A percentile compares a stretch with the other conserved stretches of the same genome.
These are phyloP conservation scores for Hirtodrosophila confusa DNA, from an alignment of 2,888 invertebrate species.

Conservation along the genomic window DNA sequence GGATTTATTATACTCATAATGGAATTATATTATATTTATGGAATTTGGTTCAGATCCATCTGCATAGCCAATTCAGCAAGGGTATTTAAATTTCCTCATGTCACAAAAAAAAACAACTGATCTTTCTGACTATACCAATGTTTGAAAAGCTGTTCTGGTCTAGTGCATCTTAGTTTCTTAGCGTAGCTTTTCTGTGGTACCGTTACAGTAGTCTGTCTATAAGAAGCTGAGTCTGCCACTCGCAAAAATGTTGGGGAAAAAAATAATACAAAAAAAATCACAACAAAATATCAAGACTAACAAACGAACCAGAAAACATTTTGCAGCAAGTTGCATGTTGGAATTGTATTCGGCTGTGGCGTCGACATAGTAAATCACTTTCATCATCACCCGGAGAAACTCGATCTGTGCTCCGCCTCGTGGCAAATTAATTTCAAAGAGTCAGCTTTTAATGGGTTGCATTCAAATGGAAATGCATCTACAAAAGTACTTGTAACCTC, in stretches of 20 bases:
- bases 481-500: slow-evolving; percentile 1
- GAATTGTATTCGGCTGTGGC: slow-evolving; percentile 17
- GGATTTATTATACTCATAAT: no score
- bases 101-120: slow-evolving; percentile 17
- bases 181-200: slow-evolving; percentile 40
- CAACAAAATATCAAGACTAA: slow-evolving; percentile 12
- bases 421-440: slow-evolving; percentile 41
- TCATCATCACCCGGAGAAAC: slow-evolving; percentile 65
- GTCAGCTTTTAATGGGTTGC: slow-evolving; percentile 38
- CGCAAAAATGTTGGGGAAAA: slow-evolving; percentile 22
- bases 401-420: slow-evolving; percentile 29
- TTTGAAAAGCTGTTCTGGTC: slow-evolving; percentile 62
- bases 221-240: slow-evolving; percentile 26
- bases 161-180: slow-evolving; percentile 64
- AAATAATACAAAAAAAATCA: not conserved
- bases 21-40: no score
- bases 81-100: slow-evolving; percentile 40
- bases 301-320: slow-evolving; percentile 38
- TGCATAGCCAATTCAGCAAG: not conserved
- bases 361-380: slow-evolving; percentile 71
- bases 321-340: slow-evolving; percentile 48
- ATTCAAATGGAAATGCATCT: slow-evolving; percentile 28
- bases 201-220: slow-evolving; percentile 33
- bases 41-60: no score
- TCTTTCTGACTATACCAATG: slow-evolving; percentile 37